These are phyloP conservation scores for Belgica antarctica DNA, from an alignment of 2,888 invertebrate genomes.

Conservation along the genomic window DNA sequence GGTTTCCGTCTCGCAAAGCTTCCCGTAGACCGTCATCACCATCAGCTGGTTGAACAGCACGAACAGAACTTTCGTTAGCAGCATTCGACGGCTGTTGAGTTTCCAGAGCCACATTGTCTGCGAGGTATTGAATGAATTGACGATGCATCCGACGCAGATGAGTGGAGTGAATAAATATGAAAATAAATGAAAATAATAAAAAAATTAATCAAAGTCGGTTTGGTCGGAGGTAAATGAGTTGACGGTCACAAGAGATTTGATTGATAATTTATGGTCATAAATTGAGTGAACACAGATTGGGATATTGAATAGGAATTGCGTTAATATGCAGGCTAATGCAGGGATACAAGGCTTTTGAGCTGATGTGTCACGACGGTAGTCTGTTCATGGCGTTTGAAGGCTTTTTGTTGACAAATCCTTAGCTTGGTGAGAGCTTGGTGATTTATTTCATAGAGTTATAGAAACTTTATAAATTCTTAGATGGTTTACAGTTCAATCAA, in stretches of 20 bases:
- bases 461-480: too few species aligned
- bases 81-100: constrained; percentile 14
- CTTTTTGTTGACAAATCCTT: too few species aligned
- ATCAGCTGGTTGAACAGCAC: constrained; percentile 37
- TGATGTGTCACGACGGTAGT: too few species aligned
- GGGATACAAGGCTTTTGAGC: too few species aligned
- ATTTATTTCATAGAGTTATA: too few species aligned
- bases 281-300: neutral
- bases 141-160: neutral
- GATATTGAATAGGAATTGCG: too few species aligned
- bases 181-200: constrained; percentile 5
- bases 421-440: too few species aligned
- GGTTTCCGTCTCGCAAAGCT: constrained; percentile 70
- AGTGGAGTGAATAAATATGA: neutral
- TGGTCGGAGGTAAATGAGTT: neutral
- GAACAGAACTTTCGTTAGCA: constrained; percentile 34
- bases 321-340: too few species aligned
- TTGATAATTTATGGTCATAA: neutral
- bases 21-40: constrained; percentile 41
- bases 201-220: constrained; percentile 3
- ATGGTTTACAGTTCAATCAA: too few species aligned
- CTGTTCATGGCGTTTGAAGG: too few species aligned
- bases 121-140: constrained; percentile 1
- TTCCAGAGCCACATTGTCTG: constrained; percentile 40
- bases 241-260: neutral